Conservation (phyloP, 2,888 invertebrate species). For the Apodemia mormo region DNA sequence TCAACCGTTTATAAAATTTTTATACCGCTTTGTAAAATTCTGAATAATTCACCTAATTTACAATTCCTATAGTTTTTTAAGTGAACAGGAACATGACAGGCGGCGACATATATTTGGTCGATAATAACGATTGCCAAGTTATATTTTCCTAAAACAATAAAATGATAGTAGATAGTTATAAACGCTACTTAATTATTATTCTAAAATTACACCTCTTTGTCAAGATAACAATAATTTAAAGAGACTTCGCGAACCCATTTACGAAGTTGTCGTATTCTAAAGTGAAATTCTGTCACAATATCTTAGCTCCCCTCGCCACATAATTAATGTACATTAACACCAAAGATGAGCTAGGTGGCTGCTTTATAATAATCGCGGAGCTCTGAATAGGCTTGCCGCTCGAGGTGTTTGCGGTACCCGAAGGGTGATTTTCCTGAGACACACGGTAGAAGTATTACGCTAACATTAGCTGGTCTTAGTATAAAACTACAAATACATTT, state of each 20-base stretch:
- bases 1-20: no score
- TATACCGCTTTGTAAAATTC: no score
- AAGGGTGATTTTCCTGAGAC: constrained; percentile 10
- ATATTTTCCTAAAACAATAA: not conserved
- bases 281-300: constrained; percentile 62
- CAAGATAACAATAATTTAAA: constrained; percentile 37
- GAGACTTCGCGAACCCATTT: constrained; percentile 38
- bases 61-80: no score
- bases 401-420: not conserved
- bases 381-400: constrained; percentile 17
- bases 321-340: constrained; percentile 73
- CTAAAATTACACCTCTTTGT: constrained; percentile 28
- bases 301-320: constrained; percentile 51
- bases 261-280: constrained; percentile 55
- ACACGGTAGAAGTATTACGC: constrained; percentile 30
- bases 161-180: not conserved
- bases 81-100: not conserved
- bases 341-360: constrained; percentile 60
- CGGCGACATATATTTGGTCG: not conserved
- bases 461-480: not conserved
- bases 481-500: no score
- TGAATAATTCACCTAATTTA: no score
- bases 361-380: constrained; percentile 61
- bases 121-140: not conserved
- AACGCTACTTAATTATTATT: constrained; percentile 21